Conservation (phyloP, 2,113 vertebrate species). For the Chloroceryle aenea region DNA sequence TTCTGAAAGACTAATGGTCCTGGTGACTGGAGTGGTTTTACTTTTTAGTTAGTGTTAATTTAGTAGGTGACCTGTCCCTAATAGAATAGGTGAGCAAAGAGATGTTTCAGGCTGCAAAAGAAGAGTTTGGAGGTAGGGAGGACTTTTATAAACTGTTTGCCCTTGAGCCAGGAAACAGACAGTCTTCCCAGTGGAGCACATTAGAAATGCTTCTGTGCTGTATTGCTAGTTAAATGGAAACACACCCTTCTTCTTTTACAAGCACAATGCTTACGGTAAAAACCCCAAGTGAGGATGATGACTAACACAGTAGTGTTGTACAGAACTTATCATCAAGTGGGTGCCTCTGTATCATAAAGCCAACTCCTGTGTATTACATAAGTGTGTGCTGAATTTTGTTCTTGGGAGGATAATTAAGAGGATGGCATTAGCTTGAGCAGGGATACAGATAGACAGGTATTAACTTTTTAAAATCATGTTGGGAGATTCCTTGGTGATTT, state of each 20-base stretch:
- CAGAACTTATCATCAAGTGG: conserved; percentile 39
- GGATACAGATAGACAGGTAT: background rate
- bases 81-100: background rate
- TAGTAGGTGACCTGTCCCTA: background rate
- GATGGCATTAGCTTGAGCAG: background rate
- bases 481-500: background rate
- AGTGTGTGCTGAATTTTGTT: background rate
- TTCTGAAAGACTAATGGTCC: conserved; percentile 35
- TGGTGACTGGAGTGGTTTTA: conserved; percentile 24
- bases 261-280: background rate
- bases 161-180: conserved; percentile 31
- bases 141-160: background rate
- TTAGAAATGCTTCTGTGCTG: background rate
- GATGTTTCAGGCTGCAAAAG: background rate
- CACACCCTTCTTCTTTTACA: background rate
- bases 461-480: background rate
- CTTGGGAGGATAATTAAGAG: background rate
- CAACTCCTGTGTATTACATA: background rate
- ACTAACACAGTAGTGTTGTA: background rate
- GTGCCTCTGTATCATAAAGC: conserved; percentile 34
- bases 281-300: background rate
- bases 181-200: background rate
- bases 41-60: background rate
- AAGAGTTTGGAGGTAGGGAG: background rate
- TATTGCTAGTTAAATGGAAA: conserved; percentile 17